Base-by-base conservation (phyloP, 1,140 invertebrate species). In the Bemisia tabaci region DNA sequence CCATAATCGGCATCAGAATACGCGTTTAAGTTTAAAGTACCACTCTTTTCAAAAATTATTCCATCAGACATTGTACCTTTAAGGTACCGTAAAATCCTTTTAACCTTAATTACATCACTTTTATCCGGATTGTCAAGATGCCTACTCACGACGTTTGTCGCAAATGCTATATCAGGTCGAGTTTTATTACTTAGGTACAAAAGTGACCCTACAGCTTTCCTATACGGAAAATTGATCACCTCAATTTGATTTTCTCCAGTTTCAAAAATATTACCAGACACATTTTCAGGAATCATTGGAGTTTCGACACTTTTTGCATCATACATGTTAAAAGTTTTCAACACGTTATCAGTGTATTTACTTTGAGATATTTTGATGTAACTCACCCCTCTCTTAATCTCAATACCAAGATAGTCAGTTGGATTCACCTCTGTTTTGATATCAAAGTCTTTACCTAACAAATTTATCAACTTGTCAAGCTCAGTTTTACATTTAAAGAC, bases 141-240 rank as follows among this genome's bases (percentile, higher is more conserved):
- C 67, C 74, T 72, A 60, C 71, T 73, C 17, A 75, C 24, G 59
- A 69, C 68, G 25, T 68, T 71, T 0, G 78, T 73, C 25, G 71
- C 67, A 67, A 71, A 78, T 11, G 73, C 67, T 12, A 76, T 73
- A 70, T 77, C 77, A 22, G 75, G 75, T 39, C 75, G 61, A 1
- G 73, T 76, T 12, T 69, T 66, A 0, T 72, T 63, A 17, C 71
- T 60, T 2, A 76, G 60, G 68, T 78, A 77, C 68, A 78, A 70
- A 17, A 78, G 67, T 22, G 62, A 59, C 17, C 73, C 73, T 21
- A 76, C 61, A 9, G 72, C 25, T 62, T 75, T 59, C 26, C 70
- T 71, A 67, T 71, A 77, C 23, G 67, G 26, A 68, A 63, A 68
- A 27, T 70, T 64, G 33, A 67, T 27, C 24, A 2, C 1, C 27